A percentile compares a stretch with the other conserved stretches of the same genome.
phyloP scores from a whole-genome alignment of 2,797 vertebrate genomes.

The Loris lydekkerianus region DNA sequence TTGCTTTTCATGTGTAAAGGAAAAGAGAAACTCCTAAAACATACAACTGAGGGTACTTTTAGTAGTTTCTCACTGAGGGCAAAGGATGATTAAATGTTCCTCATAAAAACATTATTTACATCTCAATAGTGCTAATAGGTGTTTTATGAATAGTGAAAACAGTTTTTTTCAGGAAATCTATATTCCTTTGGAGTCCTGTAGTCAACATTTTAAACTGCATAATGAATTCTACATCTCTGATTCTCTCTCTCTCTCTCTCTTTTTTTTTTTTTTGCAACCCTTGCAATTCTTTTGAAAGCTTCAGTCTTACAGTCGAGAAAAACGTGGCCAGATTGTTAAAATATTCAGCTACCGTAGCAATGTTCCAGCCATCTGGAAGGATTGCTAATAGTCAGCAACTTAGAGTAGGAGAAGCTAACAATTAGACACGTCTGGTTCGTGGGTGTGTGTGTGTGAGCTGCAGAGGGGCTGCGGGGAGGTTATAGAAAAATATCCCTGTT shows the following conservation, averaged over 20 bases:
- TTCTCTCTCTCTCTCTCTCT: background rate
- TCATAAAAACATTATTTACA: conserved; percentile 66
- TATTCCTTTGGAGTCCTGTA: conserved; percentile 33
- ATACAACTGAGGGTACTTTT: conserved; percentile 7
- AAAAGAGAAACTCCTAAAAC: conserved; percentile 64
- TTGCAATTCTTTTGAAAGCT: conserved; percentile 85
- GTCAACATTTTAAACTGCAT: conserved; percentile 79
- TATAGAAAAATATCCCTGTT: background rate
- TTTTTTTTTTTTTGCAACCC: conserved; percentile 81
- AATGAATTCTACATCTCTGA: conserved; percentile 82
- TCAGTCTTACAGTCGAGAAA: conserved; percentile 78
- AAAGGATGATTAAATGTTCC: conserved; percentile 40
- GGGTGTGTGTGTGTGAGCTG: background rate
- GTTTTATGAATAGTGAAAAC: conserved; percentile 60
- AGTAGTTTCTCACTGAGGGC: background rate
- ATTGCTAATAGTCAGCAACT: conserved; percentile 88
- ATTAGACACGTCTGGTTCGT: conserved; percentile 64
- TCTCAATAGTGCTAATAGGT: conserved; percentile 33
- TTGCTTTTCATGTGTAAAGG: conserved; percentile 27
- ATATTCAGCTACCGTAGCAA: conserved; percentile 87
- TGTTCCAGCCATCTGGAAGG: conserved; percentile 88
- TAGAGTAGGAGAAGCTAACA: conserved; percentile 73
- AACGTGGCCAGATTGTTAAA: conserved; percentile 89
- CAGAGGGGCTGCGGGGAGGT: background rate
- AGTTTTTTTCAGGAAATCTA: conserved; percentile 65